Percentiles rank a stretch among this genome's conserved stretches.
phyloP scores from a whole-genome alignment of 2,888 invertebrate species.

The Junonia oenone region DNA sequence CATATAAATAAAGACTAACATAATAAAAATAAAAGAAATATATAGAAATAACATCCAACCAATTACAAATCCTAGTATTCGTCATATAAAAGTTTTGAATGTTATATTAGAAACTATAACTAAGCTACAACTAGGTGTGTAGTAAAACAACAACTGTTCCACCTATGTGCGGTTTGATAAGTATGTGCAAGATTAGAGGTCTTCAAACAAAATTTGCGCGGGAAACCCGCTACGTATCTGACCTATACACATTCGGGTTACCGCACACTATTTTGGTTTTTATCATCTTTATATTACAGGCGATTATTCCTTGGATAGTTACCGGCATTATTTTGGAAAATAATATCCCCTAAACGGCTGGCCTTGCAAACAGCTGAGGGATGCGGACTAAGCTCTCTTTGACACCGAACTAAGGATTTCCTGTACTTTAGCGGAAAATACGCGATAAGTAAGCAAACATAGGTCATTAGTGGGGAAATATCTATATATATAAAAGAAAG shows the following conservation, averaged over 20 bases:
- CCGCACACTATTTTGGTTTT: not conserved
- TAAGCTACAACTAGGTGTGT: not conserved
- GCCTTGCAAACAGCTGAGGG: not conserved
- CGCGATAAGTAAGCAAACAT: not conserved
- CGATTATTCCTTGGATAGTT: not conserved
- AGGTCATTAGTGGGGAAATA: constrained; percentile 1
- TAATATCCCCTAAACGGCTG: not conserved
- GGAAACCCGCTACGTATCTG: not conserved
- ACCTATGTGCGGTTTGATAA: not conserved
- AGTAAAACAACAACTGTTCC: not conserved
- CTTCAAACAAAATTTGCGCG: not conserved
- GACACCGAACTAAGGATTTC: constrained; percentile 1
- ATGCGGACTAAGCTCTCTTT: not conserved
- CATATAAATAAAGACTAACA: too few relatives aligned
- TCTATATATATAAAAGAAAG: too few relatives aligned
- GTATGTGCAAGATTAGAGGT: not conserved
- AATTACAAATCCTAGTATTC: too few relatives aligned
- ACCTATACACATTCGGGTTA: not conserved
- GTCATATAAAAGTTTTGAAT: too few relatives aligned
- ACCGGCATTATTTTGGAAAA: not conserved
- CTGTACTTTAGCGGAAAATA: constrained; percentile 1
- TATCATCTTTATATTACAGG: not conserved
- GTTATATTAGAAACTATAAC: not conserved
- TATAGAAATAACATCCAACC: too few relatives aligned
- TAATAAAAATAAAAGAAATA: too few relatives aligned